Evolutionary conservation across 2,113 vertebrate species (phyloP), one percentile per base, ranked within the genome.

Genomic region (Speoplatyrhinus poulsoni): DNA sequence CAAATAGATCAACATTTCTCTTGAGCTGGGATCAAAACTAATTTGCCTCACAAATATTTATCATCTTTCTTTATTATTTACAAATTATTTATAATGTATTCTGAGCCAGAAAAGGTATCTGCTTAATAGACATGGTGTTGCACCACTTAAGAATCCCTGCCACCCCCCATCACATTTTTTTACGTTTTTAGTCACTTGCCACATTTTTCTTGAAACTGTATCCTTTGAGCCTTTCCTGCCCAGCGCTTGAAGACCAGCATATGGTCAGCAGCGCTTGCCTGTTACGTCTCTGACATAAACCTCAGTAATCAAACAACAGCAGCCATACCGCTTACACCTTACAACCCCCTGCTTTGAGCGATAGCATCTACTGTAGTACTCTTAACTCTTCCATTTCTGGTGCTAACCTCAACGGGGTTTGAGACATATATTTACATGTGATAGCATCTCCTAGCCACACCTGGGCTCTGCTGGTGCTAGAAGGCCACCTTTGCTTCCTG

Each of bases 351-450:
- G 90, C 90, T 88, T 83, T 87, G 76, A 36, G 79, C 16, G 95
- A 95, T 94, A 94, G 90, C 89, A 94, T 95, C 93, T 91, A n/a
- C n/a, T n/a, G n/a, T n/a, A 80, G 46, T 48, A 19, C 70, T 73
- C 72, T 8, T 73, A 78, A 87, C 93, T 92, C 91, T 92, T 90
- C 90, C 91, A 92, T 91, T 93, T 93, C 68, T 67, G 70, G 84
- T 73, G 79, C 62, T 48, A 55, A 81, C 80, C 77, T 81, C 85
- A 85, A 82, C 13, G 81, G 72, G n/a, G 12, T 66, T 10, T 47
- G 68, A 32, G 61, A 80, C 82, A 75, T 77, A 65, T 67, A 83
- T 76, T 65, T 65, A 63, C 56, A 46, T 54, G 32, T 78, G 85
- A 88, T 85, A 86, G 19, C 64, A 85, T 88, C 85, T 82, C 55